Evolutionary conservation across 2,797 vertebrate genomes (phyloP).

Genomic region (Oryzias dopingdopingensis): DNA sequence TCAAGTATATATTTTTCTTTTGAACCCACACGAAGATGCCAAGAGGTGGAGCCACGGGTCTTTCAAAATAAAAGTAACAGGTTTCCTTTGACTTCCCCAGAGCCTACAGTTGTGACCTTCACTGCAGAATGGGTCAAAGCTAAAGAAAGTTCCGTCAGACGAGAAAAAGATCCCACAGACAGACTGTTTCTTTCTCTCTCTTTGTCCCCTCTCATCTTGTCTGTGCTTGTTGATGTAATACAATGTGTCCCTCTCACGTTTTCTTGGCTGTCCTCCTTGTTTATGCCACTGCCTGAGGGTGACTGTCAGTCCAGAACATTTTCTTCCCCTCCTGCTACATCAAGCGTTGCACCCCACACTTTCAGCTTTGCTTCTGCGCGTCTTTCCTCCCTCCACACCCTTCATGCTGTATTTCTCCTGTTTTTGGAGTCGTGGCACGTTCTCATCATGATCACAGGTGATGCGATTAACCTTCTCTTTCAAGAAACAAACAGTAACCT

Average conservation of each 20-base stretch:
- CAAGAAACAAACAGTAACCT: conserved; percentile 41
- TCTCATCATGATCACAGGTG: conserved; percentile 41
- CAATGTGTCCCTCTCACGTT: background rate
- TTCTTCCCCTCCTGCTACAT: background rate
- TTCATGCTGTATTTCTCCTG: conserved; percentile 8
- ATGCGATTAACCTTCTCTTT: conserved; percentile 57
- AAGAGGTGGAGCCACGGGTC: too few species aligned
- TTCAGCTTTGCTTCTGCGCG: background rate
- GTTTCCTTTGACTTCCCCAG: too few species aligned
- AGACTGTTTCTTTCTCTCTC: too few species aligned
- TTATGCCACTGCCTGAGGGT: conserved; percentile 1
- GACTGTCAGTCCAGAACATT: conserved; percentile 3
- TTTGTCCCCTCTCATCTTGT: too few species aligned
- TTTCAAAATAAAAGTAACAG: too few species aligned
- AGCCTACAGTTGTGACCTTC: too few species aligned
- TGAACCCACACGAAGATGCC: too few species aligned
- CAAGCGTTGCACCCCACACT: background rate
- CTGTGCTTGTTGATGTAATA: too few species aligned
- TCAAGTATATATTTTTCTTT: too few species aligned
- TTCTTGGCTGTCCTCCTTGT: background rate
- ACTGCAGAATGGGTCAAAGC: too few species aligned
- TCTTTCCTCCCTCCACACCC: background rate
- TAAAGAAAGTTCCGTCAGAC: too few species aligned
- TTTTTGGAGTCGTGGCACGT: conserved; percentile 12
- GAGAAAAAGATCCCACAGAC: too few species aligned